Conservation (phyloP, 2,113 vertebrate species). For the Hyaena hyaena region DNA sequence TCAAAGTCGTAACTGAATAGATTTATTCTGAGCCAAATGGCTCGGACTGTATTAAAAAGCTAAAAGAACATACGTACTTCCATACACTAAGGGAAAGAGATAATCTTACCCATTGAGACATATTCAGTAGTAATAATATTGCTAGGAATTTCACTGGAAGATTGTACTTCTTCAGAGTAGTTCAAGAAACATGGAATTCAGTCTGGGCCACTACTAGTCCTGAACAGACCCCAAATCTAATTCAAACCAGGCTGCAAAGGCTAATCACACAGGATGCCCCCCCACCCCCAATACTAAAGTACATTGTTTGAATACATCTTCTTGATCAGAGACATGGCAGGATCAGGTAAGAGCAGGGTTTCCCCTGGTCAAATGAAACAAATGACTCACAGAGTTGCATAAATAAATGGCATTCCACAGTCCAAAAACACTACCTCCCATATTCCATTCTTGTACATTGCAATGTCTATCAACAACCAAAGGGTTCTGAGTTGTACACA, state of each 20-base stretch:
- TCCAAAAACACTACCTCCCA: neutral
- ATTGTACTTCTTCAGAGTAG: neutral
- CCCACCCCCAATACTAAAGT: neutral
- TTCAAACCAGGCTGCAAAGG: neutral
- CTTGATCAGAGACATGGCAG: neutral
- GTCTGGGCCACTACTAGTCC: neutral
- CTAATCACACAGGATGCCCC: neutral
- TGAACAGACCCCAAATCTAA: neutral
- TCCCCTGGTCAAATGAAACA: neutral
- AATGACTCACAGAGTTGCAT: neutral
- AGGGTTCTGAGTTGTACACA: neutral
- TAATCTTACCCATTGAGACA: neutral
- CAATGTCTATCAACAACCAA: neutral
- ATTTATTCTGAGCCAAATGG: conserved; percentile 11
- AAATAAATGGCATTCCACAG: neutral
- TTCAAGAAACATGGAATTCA: conserved; percentile 29
- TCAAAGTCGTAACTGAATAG: conserved; percentile 38
- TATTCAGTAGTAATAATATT: neutral
- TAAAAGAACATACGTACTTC: conserved; percentile 19
- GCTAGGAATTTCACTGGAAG: neutral
- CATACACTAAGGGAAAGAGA: neutral
- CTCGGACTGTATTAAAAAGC: neutral
- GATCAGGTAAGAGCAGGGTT: neutral
- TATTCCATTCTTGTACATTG: neutral
- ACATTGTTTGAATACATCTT: neutral